These are phyloP conservation scores for Aphodius granarius DNA, from an alignment of 2,888 invertebrate species.

Conservation along the genomic window DNA sequence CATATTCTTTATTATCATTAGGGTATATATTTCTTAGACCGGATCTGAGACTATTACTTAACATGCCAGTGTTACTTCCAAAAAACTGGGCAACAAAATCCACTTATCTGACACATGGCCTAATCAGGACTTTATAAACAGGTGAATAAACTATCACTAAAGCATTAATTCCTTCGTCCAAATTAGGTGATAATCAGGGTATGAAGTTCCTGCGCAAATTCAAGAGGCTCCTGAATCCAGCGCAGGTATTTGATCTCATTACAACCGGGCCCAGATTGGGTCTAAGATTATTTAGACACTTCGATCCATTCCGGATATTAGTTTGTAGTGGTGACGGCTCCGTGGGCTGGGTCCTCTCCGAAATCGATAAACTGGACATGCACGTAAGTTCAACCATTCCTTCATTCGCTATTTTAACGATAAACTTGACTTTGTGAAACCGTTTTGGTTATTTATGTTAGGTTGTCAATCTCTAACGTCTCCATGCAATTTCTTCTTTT, in stretches of 20 bases:
- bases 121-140: background rate
- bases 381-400: slow-evolving; percentile 70
- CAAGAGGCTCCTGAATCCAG: slow-evolving; percentile 93
- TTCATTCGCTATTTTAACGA: background rate
- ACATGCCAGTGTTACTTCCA: no score
- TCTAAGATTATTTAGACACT: slow-evolving; percentile 87
- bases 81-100: no score
- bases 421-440: no score
- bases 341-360: slow-evolving; percentile 96
- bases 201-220: slow-evolving; percentile 93
- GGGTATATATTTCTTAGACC: no score
- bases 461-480: no score
- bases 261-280: slow-evolving; percentile 83
- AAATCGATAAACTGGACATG: slow-evolving; percentile 93
- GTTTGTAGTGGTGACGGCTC: slow-evolving; percentile 98
- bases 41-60: no score
- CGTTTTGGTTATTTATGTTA: no score
- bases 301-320: slow-evolving; percentile 93
- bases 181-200: slow-evolving; percentile 91
- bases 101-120: no score
- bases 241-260: slow-evolving; percentile 96
- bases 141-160: background rate
- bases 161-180: background rate
- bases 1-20: no score
- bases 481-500: slow-evolving; percentile 3